phyloP scores from a whole-genome alignment of 2,113 vertebrate genomes.

The Daboia siamensis region DNA sequence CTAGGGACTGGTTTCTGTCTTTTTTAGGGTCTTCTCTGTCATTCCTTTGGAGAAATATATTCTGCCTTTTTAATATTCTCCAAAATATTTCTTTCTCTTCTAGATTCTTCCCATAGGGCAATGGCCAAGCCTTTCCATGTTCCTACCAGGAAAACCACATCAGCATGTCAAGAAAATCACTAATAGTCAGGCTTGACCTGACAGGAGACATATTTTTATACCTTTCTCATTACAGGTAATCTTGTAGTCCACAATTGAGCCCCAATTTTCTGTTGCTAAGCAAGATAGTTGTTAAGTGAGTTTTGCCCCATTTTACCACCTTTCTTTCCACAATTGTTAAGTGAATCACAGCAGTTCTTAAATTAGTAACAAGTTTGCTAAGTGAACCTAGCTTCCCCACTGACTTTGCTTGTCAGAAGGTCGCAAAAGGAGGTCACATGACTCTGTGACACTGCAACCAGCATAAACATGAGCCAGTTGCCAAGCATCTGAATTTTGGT shows the following conservation, averaged over 20 bases:
- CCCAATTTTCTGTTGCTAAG: not conserved
- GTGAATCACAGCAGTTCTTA: not conserved
- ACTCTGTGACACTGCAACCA: not conserved
- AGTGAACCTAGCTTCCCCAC: not conserved
- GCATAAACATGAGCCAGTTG: not conserved
- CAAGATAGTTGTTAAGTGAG: not conserved
- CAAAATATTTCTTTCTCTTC: too few species aligned
- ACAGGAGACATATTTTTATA: not conserved
- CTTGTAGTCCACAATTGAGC: not conserved
- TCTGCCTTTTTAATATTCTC: too few species aligned
- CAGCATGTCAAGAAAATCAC: not conserved
- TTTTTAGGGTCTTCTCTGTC: too few species aligned
- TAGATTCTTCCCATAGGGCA: not conserved
- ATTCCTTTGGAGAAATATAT: too few species aligned
- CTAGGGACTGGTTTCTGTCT: too few species aligned
- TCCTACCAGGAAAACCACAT: not conserved
- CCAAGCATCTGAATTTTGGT: not conserved
- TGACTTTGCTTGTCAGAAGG: not conserved
- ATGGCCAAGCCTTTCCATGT: not conserved
- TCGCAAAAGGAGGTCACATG: not conserved
- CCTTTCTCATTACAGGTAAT: not conserved
- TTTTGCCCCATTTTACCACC: not conserved
- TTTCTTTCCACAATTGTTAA: not conserved
- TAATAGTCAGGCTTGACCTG: not conserved
- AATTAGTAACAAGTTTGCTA: not conserved